Evolutionary conservation across 2,888 invertebrate genomes (phyloP).

Genomic region (Rhorus exstirpatorius): DNA sequence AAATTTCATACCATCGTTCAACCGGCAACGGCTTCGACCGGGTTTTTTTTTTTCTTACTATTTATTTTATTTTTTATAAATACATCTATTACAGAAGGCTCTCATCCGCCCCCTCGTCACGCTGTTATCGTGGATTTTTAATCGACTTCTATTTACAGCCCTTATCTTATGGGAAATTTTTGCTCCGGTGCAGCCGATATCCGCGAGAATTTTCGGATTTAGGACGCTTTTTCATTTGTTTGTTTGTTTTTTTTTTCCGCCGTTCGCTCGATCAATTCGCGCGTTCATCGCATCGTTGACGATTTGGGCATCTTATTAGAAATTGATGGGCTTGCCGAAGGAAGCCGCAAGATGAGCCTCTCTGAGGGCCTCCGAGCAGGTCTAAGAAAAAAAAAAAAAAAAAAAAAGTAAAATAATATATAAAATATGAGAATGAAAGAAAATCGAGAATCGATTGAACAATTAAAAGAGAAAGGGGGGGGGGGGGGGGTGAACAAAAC

Average conservation of each 20-base stretch:
- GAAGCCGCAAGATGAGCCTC: constrained; percentile 99
- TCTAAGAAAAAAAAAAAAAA: constrained; percentile 88
- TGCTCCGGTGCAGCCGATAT: constrained; percentile 38
- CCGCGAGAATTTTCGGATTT: no score
- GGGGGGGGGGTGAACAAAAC: no score
- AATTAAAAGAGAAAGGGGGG: background rate
- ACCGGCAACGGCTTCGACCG: constrained; percentile 36
- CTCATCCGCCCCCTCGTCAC: constrained; percentile 68
- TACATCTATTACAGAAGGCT: constrained; percentile 79
- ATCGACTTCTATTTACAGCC: constrained; percentile 76
- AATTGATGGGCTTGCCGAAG: constrained; percentile 99
- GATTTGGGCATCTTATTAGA: constrained; percentile 88
- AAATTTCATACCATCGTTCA: background rate
- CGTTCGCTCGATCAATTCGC: no score
- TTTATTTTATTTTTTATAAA: constrained; percentile 83
- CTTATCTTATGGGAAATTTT: constrained; percentile 69
- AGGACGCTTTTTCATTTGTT: no score
- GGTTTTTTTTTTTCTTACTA: constrained; percentile 79
- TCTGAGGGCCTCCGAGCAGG: constrained; percentile 98
- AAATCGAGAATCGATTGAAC: constrained; percentile 16
- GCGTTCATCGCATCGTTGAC: constrained; percentile 65
- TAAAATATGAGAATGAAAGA: background rate
- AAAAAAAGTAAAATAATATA: constrained; percentile 17
- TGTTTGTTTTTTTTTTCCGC: no score
- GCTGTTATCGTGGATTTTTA: constrained; percentile 58